Base-by-base conservation (phyloP, 1,140 invertebrate genomes). In the Temnothorax curvispinosus region DNA sequence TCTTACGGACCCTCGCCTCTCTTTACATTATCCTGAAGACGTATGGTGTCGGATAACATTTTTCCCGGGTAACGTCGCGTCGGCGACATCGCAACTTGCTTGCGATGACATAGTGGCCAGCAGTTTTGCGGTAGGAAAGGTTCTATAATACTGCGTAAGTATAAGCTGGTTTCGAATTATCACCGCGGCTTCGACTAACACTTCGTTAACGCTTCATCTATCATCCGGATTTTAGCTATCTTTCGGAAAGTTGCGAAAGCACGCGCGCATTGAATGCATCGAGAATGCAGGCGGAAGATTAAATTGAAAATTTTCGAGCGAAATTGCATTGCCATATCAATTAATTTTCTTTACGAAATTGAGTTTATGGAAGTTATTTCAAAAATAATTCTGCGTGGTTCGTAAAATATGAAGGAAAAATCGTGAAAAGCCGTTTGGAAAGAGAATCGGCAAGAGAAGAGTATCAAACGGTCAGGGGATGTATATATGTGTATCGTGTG, bases 1-100 rank as follows among this genome's bases (percentile, higher is more conserved):
- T 92, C 91, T 92, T 91, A 74, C 85, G 84, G 69, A 90, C 89
- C 87, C 89, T 88, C 72, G 86, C 58, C 75, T 75, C 81, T 77
- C 88, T 87, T 90, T 86, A 77, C 90, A 87, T 91, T 90, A 90
- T 91, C 87, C 86, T 15, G 84, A 89, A 86, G 89, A 91, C 85
- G 80, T 89, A 91, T 89, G 84, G 82, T 52, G 74, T 78, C 67
- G 89, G 87, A 88, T 90, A 91, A 88, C 88, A 86, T 82, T 88
- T 80, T 71, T 84, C 75, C 64, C n/a, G n/a, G 56, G 69, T 76
- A 88, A 81, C 60, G 80, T 75, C 67, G 32, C 60, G 80, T 75
- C 67, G 32, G 54, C 80, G 67, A 65, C 64, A 58, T 58, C 54
- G 56, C 77, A 27, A 35, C 52, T 69, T 13, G 21, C 54, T 27